phyloP scores from a whole-genome alignment of 2,797 vertebrate species.

The Microctenopoma lineatum region DNA sequence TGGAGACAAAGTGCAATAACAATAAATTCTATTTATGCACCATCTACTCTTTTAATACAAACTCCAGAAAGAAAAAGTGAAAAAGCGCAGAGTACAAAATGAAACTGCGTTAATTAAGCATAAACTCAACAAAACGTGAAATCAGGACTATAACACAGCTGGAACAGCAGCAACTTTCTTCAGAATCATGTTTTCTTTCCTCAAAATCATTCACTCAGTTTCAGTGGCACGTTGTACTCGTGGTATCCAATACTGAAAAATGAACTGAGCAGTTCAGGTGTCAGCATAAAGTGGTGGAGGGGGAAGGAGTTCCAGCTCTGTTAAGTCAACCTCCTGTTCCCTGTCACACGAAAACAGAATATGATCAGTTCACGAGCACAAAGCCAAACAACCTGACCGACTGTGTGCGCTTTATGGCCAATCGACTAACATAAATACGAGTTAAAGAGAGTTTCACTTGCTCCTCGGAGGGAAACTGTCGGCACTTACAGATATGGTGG shows the following conservation, averaged over 20 bases:
- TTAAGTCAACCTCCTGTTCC: slow-evolving; percentile 78
- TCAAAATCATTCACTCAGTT: background rate
- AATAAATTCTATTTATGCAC: slow-evolving; percentile 27
- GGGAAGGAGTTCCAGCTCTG: slow-evolving; percentile 77
- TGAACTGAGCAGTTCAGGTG: slow-evolving; percentile 4
- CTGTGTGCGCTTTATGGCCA: background rate
- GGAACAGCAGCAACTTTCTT: slow-evolving; percentile 8
- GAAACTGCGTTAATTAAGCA: background rate
- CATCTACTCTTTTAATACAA: slow-evolving; percentile 1
- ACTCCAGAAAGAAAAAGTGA: background rate
- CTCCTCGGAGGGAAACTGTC: slow-evolving; percentile 23
- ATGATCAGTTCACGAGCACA: slow-evolving; percentile 1
- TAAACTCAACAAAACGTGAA: slow-evolving; percentile 21
- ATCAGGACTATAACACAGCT: background rate
- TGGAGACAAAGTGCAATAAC: slow-evolving; percentile 27
- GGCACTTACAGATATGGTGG: slow-evolving; percentile 77
- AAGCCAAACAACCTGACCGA: slow-evolving; percentile 3
- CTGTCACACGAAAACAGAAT: slow-evolving; percentile 54
- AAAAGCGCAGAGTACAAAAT: slow-evolving; percentile 28
- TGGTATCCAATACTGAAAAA: background rate
- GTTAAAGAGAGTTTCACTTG: slow-evolving; percentile 25
- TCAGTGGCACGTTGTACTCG: background rate
- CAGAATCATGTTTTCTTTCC: background rate
- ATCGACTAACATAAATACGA: slow-evolving; percentile 4
- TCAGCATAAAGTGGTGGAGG: slow-evolving; percentile 82